Evolutionary conservation across 2,113 vertebrate species (phyloP).

Genomic region (Paedocypris sp.): DNA sequence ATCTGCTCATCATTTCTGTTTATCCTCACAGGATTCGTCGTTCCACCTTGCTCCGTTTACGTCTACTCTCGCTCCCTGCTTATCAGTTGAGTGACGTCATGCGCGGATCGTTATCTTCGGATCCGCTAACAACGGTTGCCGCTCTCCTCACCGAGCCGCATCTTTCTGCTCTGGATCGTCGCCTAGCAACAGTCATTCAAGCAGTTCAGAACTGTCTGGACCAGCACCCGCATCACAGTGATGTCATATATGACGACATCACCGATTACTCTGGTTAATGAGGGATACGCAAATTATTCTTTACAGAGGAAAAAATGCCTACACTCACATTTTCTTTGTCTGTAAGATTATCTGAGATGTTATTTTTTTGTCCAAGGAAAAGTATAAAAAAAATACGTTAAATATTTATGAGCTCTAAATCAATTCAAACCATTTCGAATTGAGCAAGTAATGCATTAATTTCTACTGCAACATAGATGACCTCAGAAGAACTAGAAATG

Average conservation of each 20-base stretch:
- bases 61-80: conserved; percentile 54
- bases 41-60: conserved; percentile 60
- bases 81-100: conserved; percentile 60
- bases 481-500: too few species aligned
- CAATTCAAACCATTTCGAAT: too few species aligned
- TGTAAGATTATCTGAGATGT: too few species aligned
- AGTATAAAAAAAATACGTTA: too few species aligned
- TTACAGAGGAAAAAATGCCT: too few species aligned
- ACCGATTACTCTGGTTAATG: not conserved
- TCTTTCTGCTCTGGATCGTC: conserved; percentile 54
- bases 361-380: too few species aligned
- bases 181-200: conserved; percentile 48
- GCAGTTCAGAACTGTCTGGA: conserved; percentile 40
- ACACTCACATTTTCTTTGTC: not conserved
- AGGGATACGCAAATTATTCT: too few species aligned
- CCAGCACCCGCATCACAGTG: conserved; percentile 14
- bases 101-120: conserved; percentile 56
- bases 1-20: not conserved
- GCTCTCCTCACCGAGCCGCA: conserved; percentile 63
- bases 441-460: too few species aligned
- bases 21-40: conserved; percentile 57
- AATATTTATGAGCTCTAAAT: too few species aligned
- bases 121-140: conserved; percentile 48
- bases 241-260: conserved; percentile 50
- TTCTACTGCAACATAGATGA: too few species aligned